These are phyloP conservation scores for Sicus ferrugineus DNA, from an alignment of 2,888 invertebrate genomes.

Conservation along the genomic window DNA sequence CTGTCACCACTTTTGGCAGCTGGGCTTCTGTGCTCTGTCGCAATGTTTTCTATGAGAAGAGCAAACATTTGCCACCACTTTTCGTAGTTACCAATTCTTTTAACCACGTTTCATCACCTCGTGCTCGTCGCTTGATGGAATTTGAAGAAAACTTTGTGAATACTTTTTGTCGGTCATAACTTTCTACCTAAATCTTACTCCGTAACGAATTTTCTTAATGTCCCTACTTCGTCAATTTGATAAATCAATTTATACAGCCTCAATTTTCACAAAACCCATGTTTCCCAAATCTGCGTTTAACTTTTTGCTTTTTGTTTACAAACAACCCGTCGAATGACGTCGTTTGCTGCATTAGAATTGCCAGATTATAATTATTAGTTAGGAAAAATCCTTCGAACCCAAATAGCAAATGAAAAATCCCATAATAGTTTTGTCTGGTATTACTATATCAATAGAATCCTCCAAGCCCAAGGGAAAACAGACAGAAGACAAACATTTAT, in stretches of 20 bases:
- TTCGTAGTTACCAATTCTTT: constrained; percentile 4
- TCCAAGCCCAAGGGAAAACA: no score
- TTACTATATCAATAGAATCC: neutral
- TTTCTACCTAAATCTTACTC: neutral
- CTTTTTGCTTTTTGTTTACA: constrained; percentile 30
- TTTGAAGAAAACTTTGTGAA: constrained; percentile 10
- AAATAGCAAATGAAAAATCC: neutral
- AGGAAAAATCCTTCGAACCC: neutral
- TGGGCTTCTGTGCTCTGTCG: constrained; percentile 1
- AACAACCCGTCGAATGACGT: constrained; percentile 32
- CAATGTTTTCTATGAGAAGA: neutral
- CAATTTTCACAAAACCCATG: neutral
- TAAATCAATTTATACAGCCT: neutral
- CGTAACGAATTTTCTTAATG: constrained; percentile 11
- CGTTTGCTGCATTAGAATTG: constrained; percentile 8
- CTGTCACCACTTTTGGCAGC: neutral
- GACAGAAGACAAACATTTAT: no score
- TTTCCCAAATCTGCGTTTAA: constrained; percentile 26
- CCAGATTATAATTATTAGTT: neutral
- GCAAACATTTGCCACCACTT: neutral
- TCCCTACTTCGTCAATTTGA: constrained; percentile 11
- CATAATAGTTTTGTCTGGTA: neutral
- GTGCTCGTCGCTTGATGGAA: neutral
- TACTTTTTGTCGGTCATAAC: neutral
- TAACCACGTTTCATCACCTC: constrained; percentile 26